Base-by-base conservation (phyloP, 2,888 invertebrate genomes). In the Trachelus tabidus region DNA sequence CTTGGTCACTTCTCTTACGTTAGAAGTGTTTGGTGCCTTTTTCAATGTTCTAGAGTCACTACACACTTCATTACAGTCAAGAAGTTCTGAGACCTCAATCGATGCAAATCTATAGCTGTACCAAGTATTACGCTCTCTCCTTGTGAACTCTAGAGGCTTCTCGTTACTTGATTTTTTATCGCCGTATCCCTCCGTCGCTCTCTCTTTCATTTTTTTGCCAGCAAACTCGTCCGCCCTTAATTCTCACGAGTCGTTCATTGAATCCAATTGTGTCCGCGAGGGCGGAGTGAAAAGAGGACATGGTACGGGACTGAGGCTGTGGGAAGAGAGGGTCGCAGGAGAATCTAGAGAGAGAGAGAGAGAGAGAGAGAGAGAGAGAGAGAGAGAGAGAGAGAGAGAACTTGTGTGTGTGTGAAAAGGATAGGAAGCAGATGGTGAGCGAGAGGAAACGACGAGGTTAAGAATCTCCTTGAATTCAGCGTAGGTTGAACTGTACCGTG, bases 371-470 rank as follows among this genome's bases (percentile, higher is more conserved):
- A 79, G 73, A 78, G 35, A 79, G 76, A n/a, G n/a, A n/a, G n/a
- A n/a, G n/a, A n/a, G n/a, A n/a, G n/a, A 79, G 75, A 82, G 77
- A 76, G 77, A 77, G 80, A 81, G 78, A 77, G 79, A 79, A 34
- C 23, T 9, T 23, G 56, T 23, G 56, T 56, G 56, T 56, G 23
- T 23, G 9, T 56, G 56, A 56, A 56, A 56, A 23, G 56, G 56
- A 56, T 56, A 56, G 56, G 56, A 56, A 23, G 0, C 56, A 56
- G 56, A 56, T 23, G 9, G 56, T 68, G 68, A 35, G 31, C 31
- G 33, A 35, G 37, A 34, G 35, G 35, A 74, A 77, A 73, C 34
- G 73, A 75, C 40, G 75, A 69, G 71, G 75, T 77, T 69, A 75
- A 75, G 77, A 77, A 77, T 75, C 77, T 77, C 56, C 71, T 69